A percentile compares a stretch with the other conserved stretches of the same genome.
Evolutionary conservation across 2,888 invertebrate species (phyloP).

Genomic region (Tetramorium bicarinatum): DNA sequence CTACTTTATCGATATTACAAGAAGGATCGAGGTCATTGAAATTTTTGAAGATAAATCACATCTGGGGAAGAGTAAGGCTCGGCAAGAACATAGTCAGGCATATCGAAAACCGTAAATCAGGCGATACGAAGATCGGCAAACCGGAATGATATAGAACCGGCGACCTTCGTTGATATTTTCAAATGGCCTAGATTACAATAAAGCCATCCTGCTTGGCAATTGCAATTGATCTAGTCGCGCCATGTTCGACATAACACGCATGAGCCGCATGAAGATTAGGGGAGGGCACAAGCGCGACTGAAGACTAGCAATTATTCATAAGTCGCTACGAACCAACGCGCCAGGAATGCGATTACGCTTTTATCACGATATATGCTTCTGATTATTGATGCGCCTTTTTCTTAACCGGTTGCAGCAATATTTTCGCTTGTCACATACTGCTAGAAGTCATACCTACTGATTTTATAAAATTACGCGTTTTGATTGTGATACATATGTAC

Average conservation of each 20-base stretch:
- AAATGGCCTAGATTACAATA: constrained; percentile 80
- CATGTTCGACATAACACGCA: constrained; percentile 47
- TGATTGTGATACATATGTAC: not conserved
- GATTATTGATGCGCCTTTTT: not conserved
- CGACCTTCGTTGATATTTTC: constrained; percentile 78
- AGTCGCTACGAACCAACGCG: constrained; percentile 29
- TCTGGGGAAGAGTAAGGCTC: not conserved
- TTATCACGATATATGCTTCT: not conserved
- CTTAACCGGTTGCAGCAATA: not conserved
- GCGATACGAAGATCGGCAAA: not conserved
- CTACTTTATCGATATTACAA: constrained; percentile 30
- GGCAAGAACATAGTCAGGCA: not conserved
- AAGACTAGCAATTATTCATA: constrained; percentile 47
- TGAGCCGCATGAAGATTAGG: constrained; percentile 48
- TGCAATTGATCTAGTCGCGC: constrained; percentile 64
- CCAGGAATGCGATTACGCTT: not conserved
- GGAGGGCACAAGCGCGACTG: constrained; percentile 2
- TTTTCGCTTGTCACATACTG: not conserved
- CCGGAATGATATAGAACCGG: constrained; percentile 19
- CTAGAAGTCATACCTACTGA: not conserved
- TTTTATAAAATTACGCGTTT: not conserved
- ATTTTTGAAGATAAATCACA: not conserved
- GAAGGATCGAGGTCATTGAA: constrained; percentile 2
- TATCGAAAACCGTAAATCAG: not conserved
- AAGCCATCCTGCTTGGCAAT: constrained; percentile 80